Evolutionary conservation across 2,797 vertebrate species (phyloP).

Genomic region (Cheirogaleus major): DNA sequence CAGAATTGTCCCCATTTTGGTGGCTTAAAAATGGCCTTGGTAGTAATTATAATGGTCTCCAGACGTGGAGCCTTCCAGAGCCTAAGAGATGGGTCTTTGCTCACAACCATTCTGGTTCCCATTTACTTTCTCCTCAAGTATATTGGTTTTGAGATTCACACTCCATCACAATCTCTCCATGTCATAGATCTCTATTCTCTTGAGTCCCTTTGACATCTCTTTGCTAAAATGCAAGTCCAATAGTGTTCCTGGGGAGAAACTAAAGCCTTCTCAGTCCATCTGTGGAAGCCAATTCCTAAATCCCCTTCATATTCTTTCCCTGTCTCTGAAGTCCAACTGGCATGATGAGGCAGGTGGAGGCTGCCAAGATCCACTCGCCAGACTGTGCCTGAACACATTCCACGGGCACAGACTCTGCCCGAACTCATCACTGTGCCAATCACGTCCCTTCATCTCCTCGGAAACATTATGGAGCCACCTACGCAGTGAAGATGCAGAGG

Average conservation of each 20-base stretch:
- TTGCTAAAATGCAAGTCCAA: background rate
- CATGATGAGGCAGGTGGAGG: accelerated
- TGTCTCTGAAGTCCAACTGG: background rate
- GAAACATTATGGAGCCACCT: background rate
- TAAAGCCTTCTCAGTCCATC: background rate
- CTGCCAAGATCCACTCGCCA: background rate
- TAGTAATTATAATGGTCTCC: background rate
- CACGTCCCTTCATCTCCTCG: background rate
- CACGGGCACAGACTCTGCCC: background rate
- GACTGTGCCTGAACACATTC: background rate
- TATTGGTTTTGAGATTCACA: background rate
- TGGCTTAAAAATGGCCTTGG: background rate
- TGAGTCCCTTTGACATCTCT: background rate
- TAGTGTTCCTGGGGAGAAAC: background rate
- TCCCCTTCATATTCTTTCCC: background rate
- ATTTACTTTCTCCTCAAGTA: background rate
- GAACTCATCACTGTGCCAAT: background rate
- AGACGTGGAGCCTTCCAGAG: background rate
- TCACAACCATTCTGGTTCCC: background rate
- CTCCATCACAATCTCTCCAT: background rate
- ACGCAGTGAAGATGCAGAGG: background rate
- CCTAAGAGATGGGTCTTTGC: background rate
- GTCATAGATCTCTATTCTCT: background rate
- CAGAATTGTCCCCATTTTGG: background rate
- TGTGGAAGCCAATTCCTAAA: background rate